Evolutionary conservation across 2,113 vertebrate genomes (phyloP).

Genomic region (Oceanites oceanicus): DNA sequence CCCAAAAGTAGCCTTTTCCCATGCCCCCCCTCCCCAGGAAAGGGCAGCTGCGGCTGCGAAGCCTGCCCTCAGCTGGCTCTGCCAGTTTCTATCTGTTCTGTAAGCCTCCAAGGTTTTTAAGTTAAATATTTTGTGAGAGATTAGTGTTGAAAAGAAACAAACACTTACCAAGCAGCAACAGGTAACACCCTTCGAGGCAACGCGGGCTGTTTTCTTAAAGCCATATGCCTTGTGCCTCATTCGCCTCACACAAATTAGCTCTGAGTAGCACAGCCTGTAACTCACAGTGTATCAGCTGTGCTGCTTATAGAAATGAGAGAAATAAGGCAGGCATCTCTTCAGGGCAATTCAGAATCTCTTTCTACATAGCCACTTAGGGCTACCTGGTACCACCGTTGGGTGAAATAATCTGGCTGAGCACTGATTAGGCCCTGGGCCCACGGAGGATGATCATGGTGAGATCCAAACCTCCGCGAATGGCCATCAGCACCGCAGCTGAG

Average conservation of each 20-base stretch:
- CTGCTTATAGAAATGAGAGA: neutral
- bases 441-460: neutral
- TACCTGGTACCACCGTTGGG: neutral
- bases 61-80: neutral
- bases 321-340: neutral
- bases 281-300: neutral
- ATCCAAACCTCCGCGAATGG: neutral
- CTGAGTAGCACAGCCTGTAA: neutral
- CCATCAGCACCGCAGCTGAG: neutral
- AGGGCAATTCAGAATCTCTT: neutral
- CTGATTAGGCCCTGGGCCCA: neutral
- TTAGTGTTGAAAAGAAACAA: constrained; percentile 30
- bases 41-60: neutral
- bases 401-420: neutral
- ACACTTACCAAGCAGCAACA: neutral
- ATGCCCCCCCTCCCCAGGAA: neutral
- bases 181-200: constrained; percentile 26
- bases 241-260: neutral
- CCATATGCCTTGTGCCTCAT: neutral
- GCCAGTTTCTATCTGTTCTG: neutral
- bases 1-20: neutral
- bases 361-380: neutral
- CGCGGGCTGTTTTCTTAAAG: neutral
- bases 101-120: neutral
- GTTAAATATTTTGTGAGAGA: constrained; percentile 10